Evolutionary conservation across 2,888 invertebrate genomes (phyloP), one percentile per base, ranked within the genome.

Genomic region (Calameuta idolon): DNA sequence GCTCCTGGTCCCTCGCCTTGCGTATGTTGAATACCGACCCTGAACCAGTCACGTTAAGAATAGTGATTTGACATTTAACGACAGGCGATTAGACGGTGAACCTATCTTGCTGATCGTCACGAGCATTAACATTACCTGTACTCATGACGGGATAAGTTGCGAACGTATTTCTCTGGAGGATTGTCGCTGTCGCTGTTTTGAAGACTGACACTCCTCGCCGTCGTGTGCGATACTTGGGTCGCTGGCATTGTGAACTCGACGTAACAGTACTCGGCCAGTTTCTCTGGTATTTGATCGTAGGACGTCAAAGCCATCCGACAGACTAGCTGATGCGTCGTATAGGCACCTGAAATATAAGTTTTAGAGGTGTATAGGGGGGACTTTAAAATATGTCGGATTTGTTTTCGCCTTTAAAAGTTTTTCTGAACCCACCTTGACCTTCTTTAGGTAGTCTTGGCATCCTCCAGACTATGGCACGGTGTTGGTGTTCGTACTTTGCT

Each of bases 161-260:
- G 94, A 79, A 99, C 99, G 93, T 98, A 99, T 93, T 99, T 99
- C 93, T 99, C 99, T 23, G 99, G 99, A 37, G 99, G 98, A 83
- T 96, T 95, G 87, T 96, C 96, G 89, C 95, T 94, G 88, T 97
- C 97, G 84, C 96, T 96, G 90, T 96, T 95, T 91, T 96, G 96
- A 86, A 98, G 95, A 89, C 97, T 97, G 74, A 98, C 98, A 85
- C 98, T 99, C 85, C 99, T 94, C 84, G 98, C 97, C 69, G 98
- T 99, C 77, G 98, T 98, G 92, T 99, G 99, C 80, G 98, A 98
- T 76, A 95, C 96, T 90, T 98, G 98, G 69, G 98, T 98, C 83
- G 98, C 96, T 68, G 99, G 99, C 99, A 99, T 99, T 75, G 98
- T 99, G 92, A 99, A 99, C 92, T 99, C 98, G 55, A 99, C 98